These are phyloP conservation scores for Cardiocondyla obscurior DNA, from an alignment of 1,140 invertebrate species.

Conservation along the genomic window DNA sequence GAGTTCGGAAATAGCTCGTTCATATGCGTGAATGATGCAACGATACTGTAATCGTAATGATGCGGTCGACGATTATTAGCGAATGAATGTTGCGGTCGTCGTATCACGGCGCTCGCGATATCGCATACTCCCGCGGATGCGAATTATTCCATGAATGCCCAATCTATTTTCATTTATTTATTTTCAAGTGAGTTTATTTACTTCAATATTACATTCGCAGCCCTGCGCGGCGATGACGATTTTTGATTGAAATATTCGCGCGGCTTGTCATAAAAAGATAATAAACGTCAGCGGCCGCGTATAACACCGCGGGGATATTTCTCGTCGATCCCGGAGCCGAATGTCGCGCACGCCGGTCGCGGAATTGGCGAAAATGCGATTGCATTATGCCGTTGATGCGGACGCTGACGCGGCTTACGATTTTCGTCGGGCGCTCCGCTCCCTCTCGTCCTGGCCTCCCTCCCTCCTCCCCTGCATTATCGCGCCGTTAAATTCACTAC, in stretches of 20 bases:
- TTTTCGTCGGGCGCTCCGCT: neutral
- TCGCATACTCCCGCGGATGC: neutral
- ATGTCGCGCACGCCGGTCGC: neutral
- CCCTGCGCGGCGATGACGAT: neutral
- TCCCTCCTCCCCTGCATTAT: neutral
- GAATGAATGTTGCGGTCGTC: slow-evolving; percentile 37
- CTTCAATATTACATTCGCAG: neutral
- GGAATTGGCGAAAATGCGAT: slow-evolving; percentile 13
- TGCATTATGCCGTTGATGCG: slow-evolving; percentile 26
- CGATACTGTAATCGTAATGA: slow-evolving; percentile 46
- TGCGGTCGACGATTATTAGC: slow-evolving; percentile 49
- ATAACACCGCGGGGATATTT: neutral
- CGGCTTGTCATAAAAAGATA: slow-evolving; percentile 11
- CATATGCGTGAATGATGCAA: neutral
- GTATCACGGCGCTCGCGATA: neutral
- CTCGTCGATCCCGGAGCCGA: neutral
- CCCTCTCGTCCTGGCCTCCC: neutral
- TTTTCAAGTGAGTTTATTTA: slow-evolving; percentile 29
- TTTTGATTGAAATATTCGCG: slow-evolving; percentile 29
- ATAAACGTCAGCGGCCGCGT: slow-evolving; percentile 13
- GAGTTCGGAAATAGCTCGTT: neutral
- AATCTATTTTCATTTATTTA: slow-evolving; percentile 47
- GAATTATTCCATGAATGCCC: slow-evolving; percentile 40
- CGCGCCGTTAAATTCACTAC: slow-evolving; percentile 31
- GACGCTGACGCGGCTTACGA: slow-evolving; percentile 44